Evolutionary conservation across 2,888 invertebrate species (phyloP).

Genomic region (Halocaridina rubra): DNA sequence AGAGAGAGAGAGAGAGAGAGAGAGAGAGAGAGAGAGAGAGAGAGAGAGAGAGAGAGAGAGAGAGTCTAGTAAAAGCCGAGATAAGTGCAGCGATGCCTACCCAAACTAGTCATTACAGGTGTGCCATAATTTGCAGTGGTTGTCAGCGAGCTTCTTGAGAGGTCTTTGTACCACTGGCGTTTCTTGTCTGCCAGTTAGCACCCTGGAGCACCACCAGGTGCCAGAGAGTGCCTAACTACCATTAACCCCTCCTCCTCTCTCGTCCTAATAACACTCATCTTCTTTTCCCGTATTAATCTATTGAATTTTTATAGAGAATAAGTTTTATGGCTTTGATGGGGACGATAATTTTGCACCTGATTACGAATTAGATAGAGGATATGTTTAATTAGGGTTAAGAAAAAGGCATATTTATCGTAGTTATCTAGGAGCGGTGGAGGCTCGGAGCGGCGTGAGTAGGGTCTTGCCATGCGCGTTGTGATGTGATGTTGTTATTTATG

Average conservation of each 20-base stretch:
- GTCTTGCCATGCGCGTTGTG: conserved; percentile 58
- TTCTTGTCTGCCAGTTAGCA: conserved; percentile 40
- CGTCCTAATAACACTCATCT: neutral
- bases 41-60: conserved; percentile 7
- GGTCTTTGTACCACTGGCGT: conserved; percentile 37
- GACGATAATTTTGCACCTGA: conserved; percentile 13
- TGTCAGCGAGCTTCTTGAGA: conserved; percentile 42
- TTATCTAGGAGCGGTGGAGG: conserved; percentile 46
- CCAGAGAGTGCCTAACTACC: conserved; percentile 3
- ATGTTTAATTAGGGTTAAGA: conserved; percentile 21
- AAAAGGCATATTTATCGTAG: conserved; percentile 34
- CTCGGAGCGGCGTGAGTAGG: conserved; percentile 42
- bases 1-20: neutral
- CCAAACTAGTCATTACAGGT: conserved; percentile 48
- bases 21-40: conserved; percentile 18
- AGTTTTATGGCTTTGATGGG: neutral
- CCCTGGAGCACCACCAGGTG: conserved; percentile 26
- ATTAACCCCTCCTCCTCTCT: neutral
- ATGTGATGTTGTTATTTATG: conserved; percentile 61
- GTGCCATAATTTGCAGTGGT: conserved; percentile 43
- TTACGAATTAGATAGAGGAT: conserved; percentile 9
- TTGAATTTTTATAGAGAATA: conserved; percentile 5
- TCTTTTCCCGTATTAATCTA: neutral
- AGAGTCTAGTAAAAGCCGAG: conserved; percentile 20
- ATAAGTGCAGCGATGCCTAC: conserved; percentile 25